These are phyloP conservation scores for Cephalopachus bancanus DNA, from an alignment of 2,797 vertebrate genomes.

Conservation along the genomic window DNA sequence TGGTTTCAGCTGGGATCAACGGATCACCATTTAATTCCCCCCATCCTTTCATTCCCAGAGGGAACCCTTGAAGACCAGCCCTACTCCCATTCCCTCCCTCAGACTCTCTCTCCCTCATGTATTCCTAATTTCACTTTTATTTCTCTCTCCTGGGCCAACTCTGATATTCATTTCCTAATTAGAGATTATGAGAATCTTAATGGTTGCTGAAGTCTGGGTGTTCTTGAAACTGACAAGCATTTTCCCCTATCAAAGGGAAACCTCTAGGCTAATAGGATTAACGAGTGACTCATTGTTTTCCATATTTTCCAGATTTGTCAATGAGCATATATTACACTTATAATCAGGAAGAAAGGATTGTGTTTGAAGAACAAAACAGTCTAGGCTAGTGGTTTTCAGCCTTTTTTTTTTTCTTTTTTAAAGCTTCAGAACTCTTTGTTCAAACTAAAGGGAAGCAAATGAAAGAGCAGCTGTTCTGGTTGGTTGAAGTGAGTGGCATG, in stretches of 20 bases:
- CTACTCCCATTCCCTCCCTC: neutral
- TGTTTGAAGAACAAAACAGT: conserved; percentile 26
- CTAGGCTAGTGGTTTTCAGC: neutral
- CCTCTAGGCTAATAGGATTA: neutral
- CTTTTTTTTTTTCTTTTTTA: neutral
- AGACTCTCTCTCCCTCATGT: neutral
- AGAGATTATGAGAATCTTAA: conserved; percentile 21
- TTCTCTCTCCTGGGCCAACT: conserved; percentile 12
- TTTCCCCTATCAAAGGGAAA: conserved; percentile 4
- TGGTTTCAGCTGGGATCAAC: neutral
- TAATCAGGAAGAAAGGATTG: neutral
- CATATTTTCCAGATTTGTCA: neutral
- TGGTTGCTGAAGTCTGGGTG: conserved; percentile 18
- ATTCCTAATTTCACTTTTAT: conserved; percentile 41
- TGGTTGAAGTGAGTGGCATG: neutral
- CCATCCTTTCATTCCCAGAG: neutral
- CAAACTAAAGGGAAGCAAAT: conserved; percentile 20
- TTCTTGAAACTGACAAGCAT: neutral
- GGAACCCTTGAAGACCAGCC: neutral
- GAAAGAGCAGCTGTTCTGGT: neutral
- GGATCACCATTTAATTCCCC: neutral
- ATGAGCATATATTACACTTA: neutral
- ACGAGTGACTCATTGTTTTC: conserved; percentile 7
- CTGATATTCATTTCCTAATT: conserved; percentile 54
- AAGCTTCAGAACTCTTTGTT: conserved; percentile 14